phyloP scores from a whole-genome alignment of 2,888 invertebrate species.

The Adelphocoris suturalis region DNA sequence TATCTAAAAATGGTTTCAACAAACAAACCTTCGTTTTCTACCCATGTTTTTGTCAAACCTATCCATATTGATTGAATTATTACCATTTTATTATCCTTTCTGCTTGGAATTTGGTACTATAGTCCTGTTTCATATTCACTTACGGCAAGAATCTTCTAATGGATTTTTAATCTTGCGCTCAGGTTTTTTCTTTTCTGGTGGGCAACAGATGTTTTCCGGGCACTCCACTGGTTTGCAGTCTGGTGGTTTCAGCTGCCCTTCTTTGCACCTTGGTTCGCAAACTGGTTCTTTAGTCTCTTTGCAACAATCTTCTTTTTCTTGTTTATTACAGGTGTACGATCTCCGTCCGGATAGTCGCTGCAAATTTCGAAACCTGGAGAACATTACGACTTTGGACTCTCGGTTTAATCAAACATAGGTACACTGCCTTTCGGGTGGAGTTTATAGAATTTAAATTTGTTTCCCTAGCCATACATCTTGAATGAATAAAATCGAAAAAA shows the following conservation, averaged over 20 bases:
- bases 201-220: slow-evolving; percentile 29
- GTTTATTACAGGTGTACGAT: background rate
- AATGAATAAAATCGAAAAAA: background rate
- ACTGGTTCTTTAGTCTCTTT: background rate
- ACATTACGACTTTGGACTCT: background rate
- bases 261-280: slow-evolving; percentile 5
- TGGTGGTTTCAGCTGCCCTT: slow-evolving; percentile 24
- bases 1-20: too few species aligned
- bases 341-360: background rate
- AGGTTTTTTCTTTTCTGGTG: slow-evolving; percentile 1
- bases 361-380: slow-evolving; percentile 29
- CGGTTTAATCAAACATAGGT: too few species aligned
- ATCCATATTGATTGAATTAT: too few species aligned
- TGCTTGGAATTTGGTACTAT: too few species aligned
- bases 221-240: slow-evolving; percentile 39
- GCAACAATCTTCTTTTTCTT: slow-evolving; percentile 29
- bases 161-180: slow-evolving; percentile 1
- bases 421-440: background rate
- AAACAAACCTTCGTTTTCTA: too few species aligned
- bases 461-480: background rate
- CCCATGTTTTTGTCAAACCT: too few species aligned
- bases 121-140: background rate
- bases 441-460: background rate
- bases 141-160: slow-evolving; percentile 5
- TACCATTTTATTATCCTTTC: too few species aligned